Conservation (phyloP, 1,140 invertebrate genomes). For the Metaphire vulgaris region DNA sequence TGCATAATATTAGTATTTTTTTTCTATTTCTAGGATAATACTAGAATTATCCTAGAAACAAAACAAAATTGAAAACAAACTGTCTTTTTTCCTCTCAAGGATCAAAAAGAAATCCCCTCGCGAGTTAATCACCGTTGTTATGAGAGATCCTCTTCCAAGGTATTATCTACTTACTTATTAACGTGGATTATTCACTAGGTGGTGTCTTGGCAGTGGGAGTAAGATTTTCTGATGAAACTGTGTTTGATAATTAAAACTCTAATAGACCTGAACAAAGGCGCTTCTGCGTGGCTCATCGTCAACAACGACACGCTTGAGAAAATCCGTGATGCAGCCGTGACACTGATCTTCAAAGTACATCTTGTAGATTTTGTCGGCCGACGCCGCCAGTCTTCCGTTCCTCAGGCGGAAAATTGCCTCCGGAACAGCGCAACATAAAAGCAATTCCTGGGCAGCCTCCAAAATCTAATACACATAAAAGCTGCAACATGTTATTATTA, state of each 20-base stretch:
- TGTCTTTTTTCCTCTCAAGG: no score
- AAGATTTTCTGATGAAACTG: no score
- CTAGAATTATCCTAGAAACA: background rate
- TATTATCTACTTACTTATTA: no score
- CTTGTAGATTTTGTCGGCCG: conserved; percentile 18
- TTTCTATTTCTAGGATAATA: background rate
- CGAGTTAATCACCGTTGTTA: no score
- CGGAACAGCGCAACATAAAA: conserved; percentile 37
- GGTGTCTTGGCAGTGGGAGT: no score
- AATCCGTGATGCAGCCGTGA: conserved; percentile 36
- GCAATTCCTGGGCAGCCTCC: conserved; percentile 24
- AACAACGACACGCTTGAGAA: conserved; percentile 30
- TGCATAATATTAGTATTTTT: no score
- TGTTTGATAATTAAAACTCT: no score
- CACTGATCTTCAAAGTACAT: conserved; percentile 39
- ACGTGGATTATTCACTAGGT: no score
- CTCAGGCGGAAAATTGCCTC: conserved; percentile 34
- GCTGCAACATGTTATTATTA: background rate
- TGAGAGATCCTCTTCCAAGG: no score
- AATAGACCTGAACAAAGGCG: background rate
- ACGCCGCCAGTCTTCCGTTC: conserved; percentile 20
- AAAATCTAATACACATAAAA: conserved; percentile 30
- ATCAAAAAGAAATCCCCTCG: no score
- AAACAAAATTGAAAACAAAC: no score
- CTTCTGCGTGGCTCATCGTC: conserved; percentile 14